Conservation (phyloP, 2,888 invertebrate genomes). For the Empis stercorea region DNA sequence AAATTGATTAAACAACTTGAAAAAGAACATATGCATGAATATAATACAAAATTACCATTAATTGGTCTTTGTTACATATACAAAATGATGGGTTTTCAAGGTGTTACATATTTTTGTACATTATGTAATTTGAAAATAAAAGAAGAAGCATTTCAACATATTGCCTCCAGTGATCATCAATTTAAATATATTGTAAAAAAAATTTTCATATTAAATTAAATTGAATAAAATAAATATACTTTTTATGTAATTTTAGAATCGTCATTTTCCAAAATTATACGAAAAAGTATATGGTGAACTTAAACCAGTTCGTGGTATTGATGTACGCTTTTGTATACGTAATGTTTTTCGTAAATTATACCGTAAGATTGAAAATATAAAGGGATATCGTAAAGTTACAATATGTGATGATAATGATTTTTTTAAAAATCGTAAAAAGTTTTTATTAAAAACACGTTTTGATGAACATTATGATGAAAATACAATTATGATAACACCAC, state of each 20-base stretch:
- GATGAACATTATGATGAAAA: slow-evolving; percentile 10
- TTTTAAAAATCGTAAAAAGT: slow-evolving; percentile 4
- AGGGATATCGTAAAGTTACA: slow-evolving; percentile 8
- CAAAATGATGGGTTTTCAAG: slow-evolving; percentile 2
- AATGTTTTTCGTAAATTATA: slow-evolving; percentile 12
- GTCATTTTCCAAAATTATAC: slow-evolving; percentile 11
- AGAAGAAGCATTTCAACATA: slow-evolving; percentile 6
- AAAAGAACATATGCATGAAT: slow-evolving; percentile 6
- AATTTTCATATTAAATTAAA: slow-evolving; percentile 10
- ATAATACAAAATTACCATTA: slow-evolving; percentile 5
- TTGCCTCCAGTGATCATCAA: slow-evolving; percentile 3
- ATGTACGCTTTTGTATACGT: slow-evolving; percentile 1
- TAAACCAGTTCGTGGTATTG: neutral
- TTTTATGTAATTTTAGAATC: slow-evolving; percentile 5
- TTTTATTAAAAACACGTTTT: slow-evolving; percentile 5
- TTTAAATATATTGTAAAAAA: slow-evolving; percentile 6
- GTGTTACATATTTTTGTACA: slow-evolving; percentile 3
- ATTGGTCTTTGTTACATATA: slow-evolving; percentile 7
- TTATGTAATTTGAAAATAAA: slow-evolving; percentile 2
- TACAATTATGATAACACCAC: slow-evolving; percentile 8
- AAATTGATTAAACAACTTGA: slow-evolving; percentile 1
- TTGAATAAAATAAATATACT: neutral
- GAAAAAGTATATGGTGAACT: slow-evolving; percentile 4
- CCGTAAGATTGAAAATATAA: slow-evolving; percentile 12
- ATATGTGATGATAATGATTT: slow-evolving; percentile 10